phyloP scores from a whole-genome alignment of 2,888 invertebrate species.

The Diabrotica balteata region DNA sequence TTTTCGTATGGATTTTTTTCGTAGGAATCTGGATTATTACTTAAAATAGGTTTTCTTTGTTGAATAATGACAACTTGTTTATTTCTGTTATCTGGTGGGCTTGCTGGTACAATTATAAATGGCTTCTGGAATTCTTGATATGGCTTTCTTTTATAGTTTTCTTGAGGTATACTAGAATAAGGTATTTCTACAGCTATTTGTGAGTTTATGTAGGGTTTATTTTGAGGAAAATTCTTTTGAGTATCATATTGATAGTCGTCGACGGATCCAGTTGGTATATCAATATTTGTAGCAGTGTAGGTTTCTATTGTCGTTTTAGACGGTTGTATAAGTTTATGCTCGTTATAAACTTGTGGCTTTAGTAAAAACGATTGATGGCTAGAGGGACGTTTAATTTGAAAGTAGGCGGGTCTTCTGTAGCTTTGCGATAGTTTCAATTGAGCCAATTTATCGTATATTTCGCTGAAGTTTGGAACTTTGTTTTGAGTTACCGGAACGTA shows the following conservation, averaged over 20 bases:
- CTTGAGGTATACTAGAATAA: slow-evolving; percentile 21
- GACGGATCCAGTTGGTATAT: slow-evolving; percentile 44
- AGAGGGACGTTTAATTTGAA: slow-evolving; percentile 32
- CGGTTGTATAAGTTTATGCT: slow-evolving; percentile 37
- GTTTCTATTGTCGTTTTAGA: slow-evolving; percentile 54
- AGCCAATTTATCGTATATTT: slow-evolving; percentile 57
- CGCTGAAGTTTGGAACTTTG: slow-evolving; percentile 52
- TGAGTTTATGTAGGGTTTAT: slow-evolving; percentile 37
- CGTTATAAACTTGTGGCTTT: slow-evolving; percentile 33
- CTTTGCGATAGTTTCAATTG: slow-evolving; percentile 55
- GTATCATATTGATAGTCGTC: slow-evolving; percentile 16
- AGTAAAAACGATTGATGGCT: slow-evolving; percentile 28
- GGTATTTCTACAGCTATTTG: slow-evolving; percentile 40
- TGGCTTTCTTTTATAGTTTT: slow-evolving; percentile 29
- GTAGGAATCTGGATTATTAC: slow-evolving; percentile 4
- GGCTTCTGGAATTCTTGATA: slow-evolving; percentile 34
- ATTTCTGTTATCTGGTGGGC: slow-evolving; percentile 11
- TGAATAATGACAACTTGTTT: slow-evolving; percentile 30
- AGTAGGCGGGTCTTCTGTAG: slow-evolving; percentile 29
- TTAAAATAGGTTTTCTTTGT: slow-evolving; percentile 33
- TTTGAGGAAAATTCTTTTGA: slow-evolving; percentile 6
- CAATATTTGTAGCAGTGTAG: slow-evolving; percentile 56
- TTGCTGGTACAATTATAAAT: slow-evolving; percentile 30
- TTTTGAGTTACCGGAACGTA: slow-evolving; percentile 30
- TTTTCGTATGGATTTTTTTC: slow-evolving; percentile 5